Conservation (phyloP, 2,113 vertebrate genomes). For the Dasyurus viverrinus region DNA sequence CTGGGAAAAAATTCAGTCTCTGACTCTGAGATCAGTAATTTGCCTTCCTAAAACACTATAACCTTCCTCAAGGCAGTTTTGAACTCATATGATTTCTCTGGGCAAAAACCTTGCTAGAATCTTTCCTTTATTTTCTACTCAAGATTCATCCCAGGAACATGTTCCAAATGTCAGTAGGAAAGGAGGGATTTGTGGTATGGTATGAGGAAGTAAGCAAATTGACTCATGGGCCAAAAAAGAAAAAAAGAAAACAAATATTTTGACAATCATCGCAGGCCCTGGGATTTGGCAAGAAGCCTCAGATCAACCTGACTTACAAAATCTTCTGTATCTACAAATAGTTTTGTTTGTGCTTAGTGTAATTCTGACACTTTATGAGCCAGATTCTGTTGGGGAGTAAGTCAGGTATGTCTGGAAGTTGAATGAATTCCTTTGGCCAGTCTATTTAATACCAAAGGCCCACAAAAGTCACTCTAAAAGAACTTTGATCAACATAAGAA, state of each 20-base stretch:
- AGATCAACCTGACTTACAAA: background rate
- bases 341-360: constrained; percentile 1
- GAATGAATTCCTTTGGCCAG: background rate
- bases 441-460: background rate
- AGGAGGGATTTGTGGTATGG: background rate
- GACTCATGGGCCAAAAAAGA: background rate
- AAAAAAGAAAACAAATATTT: background rate
- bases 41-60: background rate
- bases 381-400: background rate
- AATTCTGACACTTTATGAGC: background rate
- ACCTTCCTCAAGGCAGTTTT: background rate
- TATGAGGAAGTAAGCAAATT: background rate
- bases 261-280: background rate
- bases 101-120: background rate
- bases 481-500: background rate
- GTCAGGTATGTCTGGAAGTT: background rate
- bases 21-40: background rate
- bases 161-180: background rate
- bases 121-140: background rate
- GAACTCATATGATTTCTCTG: background rate
- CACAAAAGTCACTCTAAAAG: background rate
- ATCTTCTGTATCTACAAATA: background rate
- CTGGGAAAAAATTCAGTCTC: background rate
- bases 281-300: background rate
- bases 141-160: background rate